Evolutionary conservation across 2,113 vertebrate species (phyloP).

Genomic region (Regulus satrapa): DNA sequence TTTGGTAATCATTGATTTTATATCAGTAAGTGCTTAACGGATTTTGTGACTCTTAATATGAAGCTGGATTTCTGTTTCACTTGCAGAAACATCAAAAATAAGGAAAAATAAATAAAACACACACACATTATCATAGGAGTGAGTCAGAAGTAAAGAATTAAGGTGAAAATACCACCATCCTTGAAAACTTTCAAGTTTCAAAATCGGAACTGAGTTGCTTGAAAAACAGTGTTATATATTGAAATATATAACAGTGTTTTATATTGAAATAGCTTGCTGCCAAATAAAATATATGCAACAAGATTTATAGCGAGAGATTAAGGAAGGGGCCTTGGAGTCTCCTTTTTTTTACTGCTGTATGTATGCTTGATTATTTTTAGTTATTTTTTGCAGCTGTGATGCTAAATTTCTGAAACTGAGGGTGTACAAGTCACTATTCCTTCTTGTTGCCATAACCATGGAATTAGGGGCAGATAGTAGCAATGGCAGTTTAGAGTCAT

Average conservation of each 20-base stretch:
- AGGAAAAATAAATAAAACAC: not conserved
- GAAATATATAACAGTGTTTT: slow-evolving; percentile 34
- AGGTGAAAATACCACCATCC: not conserved
- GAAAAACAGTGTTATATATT: slow-evolving; percentile 32
- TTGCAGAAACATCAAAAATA: not conserved
- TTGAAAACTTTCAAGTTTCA: not conserved
- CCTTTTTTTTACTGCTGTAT: not conserved
- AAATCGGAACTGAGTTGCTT: slow-evolving; percentile 20
- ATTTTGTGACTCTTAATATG: slow-evolving; percentile 14
- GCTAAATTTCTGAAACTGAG: not conserved
- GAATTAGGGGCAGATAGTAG: not conserved
- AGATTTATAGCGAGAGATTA: slow-evolving; percentile 34
- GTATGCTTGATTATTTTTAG: not conserved
- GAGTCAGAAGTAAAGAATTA: not conserved
- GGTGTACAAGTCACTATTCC: not conserved
- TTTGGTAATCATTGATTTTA: slow-evolving; percentile 40
- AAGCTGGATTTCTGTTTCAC: not conserved
- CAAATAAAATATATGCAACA: slow-evolving; percentile 30
- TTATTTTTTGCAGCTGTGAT: not conserved
- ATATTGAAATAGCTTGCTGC: slow-evolving; percentile 7
- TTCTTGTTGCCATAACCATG: not conserved
- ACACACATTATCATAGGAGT: not conserved
- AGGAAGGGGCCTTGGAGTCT: slow-evolving; percentile 23
- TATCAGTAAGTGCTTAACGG: not conserved
- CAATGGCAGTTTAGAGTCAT: not conserved